Conservation (phyloP, 30 jellyfish, hydroid and myxozoan genomes). For the Turritopsis rubra region DNA sequence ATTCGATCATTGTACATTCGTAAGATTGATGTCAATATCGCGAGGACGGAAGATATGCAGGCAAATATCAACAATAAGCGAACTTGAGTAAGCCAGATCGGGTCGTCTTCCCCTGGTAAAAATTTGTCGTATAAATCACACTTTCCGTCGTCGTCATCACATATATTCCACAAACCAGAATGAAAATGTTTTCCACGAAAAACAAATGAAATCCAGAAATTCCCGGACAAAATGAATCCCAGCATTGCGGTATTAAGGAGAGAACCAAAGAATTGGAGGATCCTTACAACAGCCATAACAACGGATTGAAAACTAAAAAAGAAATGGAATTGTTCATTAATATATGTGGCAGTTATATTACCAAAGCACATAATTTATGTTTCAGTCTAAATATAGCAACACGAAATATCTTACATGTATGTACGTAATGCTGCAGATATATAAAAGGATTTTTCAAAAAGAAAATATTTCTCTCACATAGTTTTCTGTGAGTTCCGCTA, state of each 20-base stretch:
- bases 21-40: not conserved
- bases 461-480: not conserved
- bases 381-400: too few species aligned
- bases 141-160: not conserved
- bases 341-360: not conserved
- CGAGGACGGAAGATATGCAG: not conserved
- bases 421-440: too few species aligned
- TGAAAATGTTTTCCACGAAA: constrained; percentile 1
- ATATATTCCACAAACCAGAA: constrained; percentile 14
- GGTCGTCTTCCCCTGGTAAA: not conserved
- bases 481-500: too few species aligned
- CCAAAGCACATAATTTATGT: not conserved
- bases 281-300: constrained; percentile 7
- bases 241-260: constrained; percentile 1
- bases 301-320: not conserved
- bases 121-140: not conserved
- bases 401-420: not conserved
- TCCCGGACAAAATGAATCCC: not conserved
- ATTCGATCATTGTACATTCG: constrained; percentile 6
- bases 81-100: constrained; percentile 10
- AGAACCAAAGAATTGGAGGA: not conserved
- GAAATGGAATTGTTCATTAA: not conserved
- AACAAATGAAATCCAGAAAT: constrained; percentile 5
- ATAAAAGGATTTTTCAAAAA: too few species aligned
- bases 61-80: not conserved